Evolutionary conservation across 1,140 invertebrate species (phyloP).

Genomic region (Drosophila gunungcola): DNA sequence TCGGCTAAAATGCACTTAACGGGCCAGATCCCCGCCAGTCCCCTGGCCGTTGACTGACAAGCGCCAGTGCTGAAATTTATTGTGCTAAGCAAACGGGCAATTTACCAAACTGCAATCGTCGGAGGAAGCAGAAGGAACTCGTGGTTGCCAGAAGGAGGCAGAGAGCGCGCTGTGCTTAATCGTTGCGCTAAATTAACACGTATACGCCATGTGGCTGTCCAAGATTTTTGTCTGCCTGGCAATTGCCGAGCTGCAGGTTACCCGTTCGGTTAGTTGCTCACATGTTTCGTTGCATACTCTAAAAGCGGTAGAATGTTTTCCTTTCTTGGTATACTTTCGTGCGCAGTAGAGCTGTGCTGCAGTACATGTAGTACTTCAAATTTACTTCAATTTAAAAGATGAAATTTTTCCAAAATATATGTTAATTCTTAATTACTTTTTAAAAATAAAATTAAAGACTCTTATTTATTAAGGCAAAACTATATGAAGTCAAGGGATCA

Average conservation of each 20-base stretch:
- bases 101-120: conserved; percentile 58
- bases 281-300: conserved; percentile 27
- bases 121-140: conserved; percentile 8
- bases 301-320: too few relatives aligned
- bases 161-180: conserved; percentile 59
- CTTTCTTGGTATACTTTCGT: neutral
- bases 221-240: conserved; percentile 67
- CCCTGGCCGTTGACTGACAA: conserved; percentile 45
- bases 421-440: too few relatives aligned
- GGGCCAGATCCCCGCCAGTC: conserved; percentile 13
- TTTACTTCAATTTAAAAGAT: too few relatives aligned
- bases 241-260: conserved; percentile 31
- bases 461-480: too few relatives aligned
- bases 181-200: conserved; percentile 77
- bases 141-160: neutral
- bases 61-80: conserved; percentile 71
- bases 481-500: too few relatives aligned
- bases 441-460: too few relatives aligned
- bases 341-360: too few relatives aligned
- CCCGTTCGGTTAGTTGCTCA: conserved; percentile 14
- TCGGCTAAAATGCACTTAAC: conserved; percentile 68
- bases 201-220: conserved; percentile 72
- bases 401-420: too few relatives aligned
- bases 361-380: too few relatives aligned
- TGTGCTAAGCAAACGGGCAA: conserved; percentile 71